Evolutionary conservation across 2,797 vertebrate genomes (phyloP), one percentile per base, ranked within the genome.

Genomic region (Anas bernieri): DNA sequence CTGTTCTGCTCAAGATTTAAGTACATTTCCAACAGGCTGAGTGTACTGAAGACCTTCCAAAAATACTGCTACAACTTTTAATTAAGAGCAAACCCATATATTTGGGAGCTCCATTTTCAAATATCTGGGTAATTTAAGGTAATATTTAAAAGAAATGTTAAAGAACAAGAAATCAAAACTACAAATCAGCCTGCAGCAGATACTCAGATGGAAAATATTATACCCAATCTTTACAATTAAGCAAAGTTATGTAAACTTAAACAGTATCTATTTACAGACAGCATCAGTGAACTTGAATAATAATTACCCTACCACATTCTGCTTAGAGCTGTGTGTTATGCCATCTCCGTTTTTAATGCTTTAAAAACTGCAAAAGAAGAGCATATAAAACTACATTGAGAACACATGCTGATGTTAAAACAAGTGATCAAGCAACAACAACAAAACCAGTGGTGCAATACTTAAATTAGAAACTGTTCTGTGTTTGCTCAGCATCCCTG

Each of bases 401-500:
- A 88, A 50, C 48, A 88, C 31, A 86, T 21, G 76, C 33, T 68
- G 39, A 58, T 61, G 63, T 79, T 92, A 86, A 88, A 93, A 90
- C 83, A 70, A 94, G 70, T 59, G 82, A 93, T 92, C 74, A 91
- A 85, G 84, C 75, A 92, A 68, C 81, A 95, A 79, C 83, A 96
- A 88, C 89, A 90, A 91, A 92, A 70, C 9, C 78, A 64, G 75
- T 23, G 41, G 75, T 89, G 83, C 31, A 46, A 63, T 72, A 92
- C 80, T 90, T 96, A 94, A 95, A 96, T 96, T 93, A 93, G 93
- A 96, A 96, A 95, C 81, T 64, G 80, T 79, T 95, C 91, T 94
- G 87, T 96, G 85, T 95, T 97, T 97, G 74, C 92, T 97, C 94
- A 96, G 96, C 92, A 96, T 83, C 87, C 70, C 86, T 91, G 78